Evolutionary conservation across 2,888 invertebrate genomes (phyloP), one percentile per base, ranked within the genome.

Genomic region (Selenia dentaria): DNA sequence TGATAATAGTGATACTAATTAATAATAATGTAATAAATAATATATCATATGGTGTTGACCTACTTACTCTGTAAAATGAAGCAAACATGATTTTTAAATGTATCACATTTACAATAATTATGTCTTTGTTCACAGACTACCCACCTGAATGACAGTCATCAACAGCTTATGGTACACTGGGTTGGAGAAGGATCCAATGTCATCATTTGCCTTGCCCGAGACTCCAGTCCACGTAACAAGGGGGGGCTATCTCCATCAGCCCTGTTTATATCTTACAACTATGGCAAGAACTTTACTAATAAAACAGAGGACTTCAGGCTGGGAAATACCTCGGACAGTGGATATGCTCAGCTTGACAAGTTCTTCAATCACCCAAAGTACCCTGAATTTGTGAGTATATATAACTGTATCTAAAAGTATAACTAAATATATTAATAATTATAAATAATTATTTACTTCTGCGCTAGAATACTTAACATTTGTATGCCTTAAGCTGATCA

Each of bases 101-200:
- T n/a, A n/a, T n/a, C n/a, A n/a, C n/a, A n/a, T n/a, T n/a, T n/a
- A n/a, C n/a, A n/a, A n/a, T n/a, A n/a, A n/a, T n/a, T n/a, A n/a
- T n/a, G n/a, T n/a, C n/a, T 2, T 22, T 8, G 0, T 54, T 42
- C 84, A 88, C 92, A 97, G 97, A 93, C 94, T 38, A 94, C 93
- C 54, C 89, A 92, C 45, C 90, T 97, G 12, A 95, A 97, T 83
- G 97, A 97, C 83, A 94, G 94, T 54, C 97, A 98, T 74, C 95
- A 96, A 67, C 96, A 97, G 74, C 83, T 98, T 66, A 95, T 97
- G 93, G 96, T 98, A 6, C 96, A 97, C 79, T 98, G 98, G 97
- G 96, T 97, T 6, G 97, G 97, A 14, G 95, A 96, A 78, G 94
- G 95, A 11, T 96, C 96, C 50, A 94, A 96, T 81, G 95, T 97